phyloP scores from a whole-genome alignment of 1,140 invertebrate species.

The Mya arenaria region DNA sequence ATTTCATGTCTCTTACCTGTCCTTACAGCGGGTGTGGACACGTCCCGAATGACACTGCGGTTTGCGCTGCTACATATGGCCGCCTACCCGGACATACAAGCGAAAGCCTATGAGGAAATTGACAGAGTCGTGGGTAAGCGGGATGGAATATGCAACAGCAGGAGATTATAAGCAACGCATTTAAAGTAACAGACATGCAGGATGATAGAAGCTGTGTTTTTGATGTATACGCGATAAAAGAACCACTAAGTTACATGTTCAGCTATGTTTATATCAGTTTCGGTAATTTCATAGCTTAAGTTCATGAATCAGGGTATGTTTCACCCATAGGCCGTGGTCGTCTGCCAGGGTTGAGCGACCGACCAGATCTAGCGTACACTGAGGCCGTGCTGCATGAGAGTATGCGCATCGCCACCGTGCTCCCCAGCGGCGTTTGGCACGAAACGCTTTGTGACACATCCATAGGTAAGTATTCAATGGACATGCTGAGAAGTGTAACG shows the following conservation, averaged over 20 bases:
- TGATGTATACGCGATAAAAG: neutral
- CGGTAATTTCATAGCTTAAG: no score
- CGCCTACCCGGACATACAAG: constrained; percentile 38
- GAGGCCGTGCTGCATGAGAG: constrained; percentile 61
- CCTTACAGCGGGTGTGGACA: constrained; percentile 42
- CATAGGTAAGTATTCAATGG: constrained; percentile 26
- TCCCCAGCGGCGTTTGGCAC: constrained; percentile 33
- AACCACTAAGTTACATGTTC: neutral
- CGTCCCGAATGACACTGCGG: constrained; percentile 16
- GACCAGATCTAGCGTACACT: constrained; percentile 51
- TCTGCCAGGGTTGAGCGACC: constrained; percentile 29
- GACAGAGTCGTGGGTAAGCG: constrained; percentile 47
- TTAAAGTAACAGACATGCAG: neutral
- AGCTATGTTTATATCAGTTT: no score
- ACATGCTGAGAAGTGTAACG: no score
- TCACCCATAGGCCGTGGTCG: constrained; percentile 3
- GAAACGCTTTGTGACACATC: constrained; percentile 52
- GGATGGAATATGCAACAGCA: neutral
- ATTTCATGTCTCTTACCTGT: no score
- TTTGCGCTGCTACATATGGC: constrained; percentile 42
- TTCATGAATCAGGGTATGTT: neutral
- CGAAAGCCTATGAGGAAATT: constrained; percentile 46
- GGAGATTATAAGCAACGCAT: neutral
- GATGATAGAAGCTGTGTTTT: neutral
- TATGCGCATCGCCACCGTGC: constrained; percentile 37